These are phyloP conservation scores for Erebia epiphron DNA, from an alignment of 2,888 invertebrate genomes.

Conservation along the genomic window DNA sequence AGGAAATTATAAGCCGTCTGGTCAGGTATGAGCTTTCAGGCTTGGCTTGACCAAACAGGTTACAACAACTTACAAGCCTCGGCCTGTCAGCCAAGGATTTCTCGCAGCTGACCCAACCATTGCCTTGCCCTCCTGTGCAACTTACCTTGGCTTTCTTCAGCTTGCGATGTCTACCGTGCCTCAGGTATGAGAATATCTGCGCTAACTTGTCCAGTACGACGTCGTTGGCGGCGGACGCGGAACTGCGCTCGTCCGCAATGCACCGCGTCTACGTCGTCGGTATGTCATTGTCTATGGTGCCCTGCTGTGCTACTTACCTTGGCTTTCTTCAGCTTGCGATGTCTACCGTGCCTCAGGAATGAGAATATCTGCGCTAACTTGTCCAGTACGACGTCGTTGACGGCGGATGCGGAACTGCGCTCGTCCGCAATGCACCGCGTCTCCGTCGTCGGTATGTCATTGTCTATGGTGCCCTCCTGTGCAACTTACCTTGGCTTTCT, in stretches of 20 bases:
- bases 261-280: background rate
- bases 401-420: too few species aligned
- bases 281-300: background rate
- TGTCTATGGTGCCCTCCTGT: background rate
- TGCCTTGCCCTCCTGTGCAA: background rate
- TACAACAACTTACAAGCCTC: too few species aligned
- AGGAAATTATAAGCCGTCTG: too few species aligned
- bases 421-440: background rate
- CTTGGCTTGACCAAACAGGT: too few species aligned
- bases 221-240: too few species aligned
- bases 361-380: slow-evolving; percentile 55
- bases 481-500: slow-evolving; percentile 84
- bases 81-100: too few species aligned
- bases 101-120: too few species aligned
- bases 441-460: slow-evolving; percentile 5
- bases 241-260: too few species aligned
- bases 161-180: slow-evolving; percentile 91
- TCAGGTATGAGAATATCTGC: slow-evolving; percentile 83
- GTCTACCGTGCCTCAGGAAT: slow-evolving; percentile 91
- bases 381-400: too few species aligned
- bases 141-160: slow-evolving; percentile 87
- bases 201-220: too few species aligned
- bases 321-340: slow-evolving; percentile 89
- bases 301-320: slow-evolving; percentile 63
- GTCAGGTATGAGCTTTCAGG: too few species aligned